Evolutionary conservation across 1,140 invertebrate genomes (phyloP).

Genomic region (Lepidurus couesii): DNA sequence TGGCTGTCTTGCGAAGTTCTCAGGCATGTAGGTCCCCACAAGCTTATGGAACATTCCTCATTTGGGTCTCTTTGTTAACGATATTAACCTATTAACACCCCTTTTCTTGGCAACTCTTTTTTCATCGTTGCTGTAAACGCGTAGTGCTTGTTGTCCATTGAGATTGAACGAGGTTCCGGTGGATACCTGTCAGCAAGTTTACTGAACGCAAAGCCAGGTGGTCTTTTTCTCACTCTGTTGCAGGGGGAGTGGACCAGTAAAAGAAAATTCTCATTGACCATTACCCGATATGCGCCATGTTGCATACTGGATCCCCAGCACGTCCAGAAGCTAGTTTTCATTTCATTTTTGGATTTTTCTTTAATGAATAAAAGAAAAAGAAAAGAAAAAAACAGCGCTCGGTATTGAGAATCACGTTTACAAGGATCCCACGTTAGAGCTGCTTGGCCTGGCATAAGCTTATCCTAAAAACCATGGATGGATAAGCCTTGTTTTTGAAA

Average conservation of each 20-base stretch:
- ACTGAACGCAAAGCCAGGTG: conserved; percentile 14
- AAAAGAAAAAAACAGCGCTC: neutral
- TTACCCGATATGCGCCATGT: neutral
- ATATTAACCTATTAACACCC: neutral
- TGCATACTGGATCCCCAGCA: neutral
- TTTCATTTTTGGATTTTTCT: too few relatives aligned
- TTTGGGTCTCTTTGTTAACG: too few relatives aligned
- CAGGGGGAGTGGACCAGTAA: neutral
- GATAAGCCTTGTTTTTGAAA: neutral
- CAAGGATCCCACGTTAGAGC: neutral
- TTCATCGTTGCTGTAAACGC: neutral
- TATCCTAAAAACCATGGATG: conserved; percentile 1
- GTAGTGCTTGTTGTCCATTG: neutral
- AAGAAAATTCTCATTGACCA: neutral
- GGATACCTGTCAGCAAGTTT: conserved; percentile 10
- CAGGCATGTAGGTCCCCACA: too few relatives aligned
- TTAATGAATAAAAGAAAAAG: too few relatives aligned
- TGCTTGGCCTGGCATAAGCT: neutral
- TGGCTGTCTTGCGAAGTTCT: too few relatives aligned
- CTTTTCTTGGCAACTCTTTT: neutral
- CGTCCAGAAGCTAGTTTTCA: too few relatives aligned
- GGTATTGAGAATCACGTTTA: neutral
- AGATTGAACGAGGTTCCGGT: conserved; percentile 14
- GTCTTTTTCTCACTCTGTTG: conserved; percentile 16
- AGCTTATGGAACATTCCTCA: too few relatives aligned